A percentile compares a stretch with the other conserved stretches of the same genome.
Evolutionary conservation across 2,888 invertebrate genomes (phyloP).

Genomic region (Rhaphigaster nebulosa): DNA sequence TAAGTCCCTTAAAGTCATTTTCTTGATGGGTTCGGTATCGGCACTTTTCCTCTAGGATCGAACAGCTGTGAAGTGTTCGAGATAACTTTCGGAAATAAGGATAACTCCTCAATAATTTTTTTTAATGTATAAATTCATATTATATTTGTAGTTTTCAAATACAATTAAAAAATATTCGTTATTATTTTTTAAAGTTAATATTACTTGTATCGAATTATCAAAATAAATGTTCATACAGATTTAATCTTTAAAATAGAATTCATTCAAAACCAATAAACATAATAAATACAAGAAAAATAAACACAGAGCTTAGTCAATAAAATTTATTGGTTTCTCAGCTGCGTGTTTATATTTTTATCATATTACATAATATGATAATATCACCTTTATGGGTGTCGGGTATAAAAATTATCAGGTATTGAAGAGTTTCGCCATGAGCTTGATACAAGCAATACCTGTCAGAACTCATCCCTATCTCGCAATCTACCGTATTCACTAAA

Average conservation of each 20-base stretch:
- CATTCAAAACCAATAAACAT: too few species aligned
- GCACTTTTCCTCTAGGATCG: not conserved
- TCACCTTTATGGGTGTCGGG: not conserved
- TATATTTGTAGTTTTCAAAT: too few species aligned
- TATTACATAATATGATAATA: not conserved
- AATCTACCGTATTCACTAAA: conserved; percentile 16
- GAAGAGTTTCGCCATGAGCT: not conserved
- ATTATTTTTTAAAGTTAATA: not conserved
- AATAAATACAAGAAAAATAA: too few species aligned
- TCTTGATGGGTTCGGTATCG: not conserved
- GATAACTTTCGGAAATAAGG: not conserved
- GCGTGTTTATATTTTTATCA: not conserved
- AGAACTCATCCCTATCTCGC: not conserved
- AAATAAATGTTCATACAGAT: too few species aligned
- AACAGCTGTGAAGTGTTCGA: not conserved
- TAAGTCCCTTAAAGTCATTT: conserved; percentile 5
- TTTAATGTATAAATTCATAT: too few species aligned
- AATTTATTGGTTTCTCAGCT: not conserved
- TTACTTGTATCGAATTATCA: too few species aligned
- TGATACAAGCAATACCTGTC: not conserved
- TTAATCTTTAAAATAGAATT: too few species aligned
- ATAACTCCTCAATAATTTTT: too few species aligned
- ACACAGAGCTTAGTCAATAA: too few species aligned
- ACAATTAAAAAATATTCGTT: too few species aligned
- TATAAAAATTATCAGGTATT: not conserved